Evolutionary conservation across 2,113 vertebrate genomes (phyloP).

Genomic region (Callithrix jacchus): DNA sequence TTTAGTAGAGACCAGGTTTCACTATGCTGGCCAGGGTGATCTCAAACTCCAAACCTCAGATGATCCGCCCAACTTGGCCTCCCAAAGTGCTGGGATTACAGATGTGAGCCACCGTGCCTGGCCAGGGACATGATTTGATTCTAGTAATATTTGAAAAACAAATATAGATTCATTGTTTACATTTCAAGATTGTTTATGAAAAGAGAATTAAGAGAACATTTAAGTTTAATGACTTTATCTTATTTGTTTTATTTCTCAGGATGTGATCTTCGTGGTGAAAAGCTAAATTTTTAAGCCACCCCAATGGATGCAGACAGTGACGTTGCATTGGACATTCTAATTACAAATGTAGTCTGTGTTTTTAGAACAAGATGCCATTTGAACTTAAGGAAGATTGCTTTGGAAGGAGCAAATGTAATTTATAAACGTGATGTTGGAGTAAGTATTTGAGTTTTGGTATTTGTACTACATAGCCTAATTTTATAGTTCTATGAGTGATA

Average conservation of each 20-base stretch:
- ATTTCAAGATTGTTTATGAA: slow-evolving; percentile 43
- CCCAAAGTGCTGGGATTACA: too few species aligned
- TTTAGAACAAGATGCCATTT: slow-evolving; percentile 99
- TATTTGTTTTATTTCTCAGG: slow-evolving; percentile 80
- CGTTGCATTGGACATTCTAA: slow-evolving; percentile 97
- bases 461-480: not conserved
- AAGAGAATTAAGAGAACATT: slow-evolving; percentile 27
- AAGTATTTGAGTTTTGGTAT: slow-evolving; percentile 77
- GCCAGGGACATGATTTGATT: not conserved
- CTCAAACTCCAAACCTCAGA: too few species aligned
- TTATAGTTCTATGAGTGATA: not conserved
- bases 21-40: too few species aligned
- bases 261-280: slow-evolving; percentile 85
- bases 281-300: slow-evolving; percentile 85
- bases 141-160: slow-evolving; percentile 31
- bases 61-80: too few species aligned
- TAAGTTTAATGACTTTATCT: slow-evolving; percentile 47
- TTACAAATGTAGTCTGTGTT: slow-evolving; percentile 98
- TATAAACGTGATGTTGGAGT: slow-evolving; percentile 99
- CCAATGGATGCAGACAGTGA: slow-evolving; percentile 98
- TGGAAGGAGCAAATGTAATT: slow-evolving; percentile 97
- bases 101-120: too few species aligned
- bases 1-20: too few species aligned
- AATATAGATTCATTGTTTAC: not conserved
- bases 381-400: slow-evolving; percentile 97